Evolutionary conservation across 1,140 invertebrate species (phyloP), one percentile per base, ranked within the genome.

Genomic region (Euschistus heros): DNA sequence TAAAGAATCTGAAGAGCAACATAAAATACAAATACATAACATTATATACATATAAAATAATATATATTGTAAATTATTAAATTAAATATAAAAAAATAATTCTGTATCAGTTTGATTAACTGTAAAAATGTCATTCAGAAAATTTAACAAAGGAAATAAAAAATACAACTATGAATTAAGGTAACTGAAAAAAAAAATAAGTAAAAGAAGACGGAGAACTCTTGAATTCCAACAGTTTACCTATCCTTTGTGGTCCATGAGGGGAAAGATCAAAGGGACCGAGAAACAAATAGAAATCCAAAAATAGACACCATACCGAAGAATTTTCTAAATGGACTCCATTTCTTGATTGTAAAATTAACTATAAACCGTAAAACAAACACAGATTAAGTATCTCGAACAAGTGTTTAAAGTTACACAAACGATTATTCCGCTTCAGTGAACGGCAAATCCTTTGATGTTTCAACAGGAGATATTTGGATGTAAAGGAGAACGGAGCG

Each of bases 401-500:
- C 47, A 17, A 6, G 47, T 50, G n/a, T 50, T 50, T 20, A 6
- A 22, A 20, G 22, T 18, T 20, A 22, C 24, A 57, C 54, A 57
- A 57, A 57, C 54, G 54, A 57, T 57, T 57, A 57, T 57, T 57
- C 54, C 24, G 54, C 54, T 24, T 57, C 20, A 57, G 24, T 57
- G 54, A 57, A 57, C 54, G 54, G 24, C 54, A 26, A 57, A 57
- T 57, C 54, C 54, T 57, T 57, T 57, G 54, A 57, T 57, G 54
- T 57, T 57, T 57, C 18, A 26, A 57, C 24, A 57, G 24, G 20
- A 57, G 18, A 24, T 57, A 57, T 57, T 24, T 57, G 18, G 15
- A 57, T 24, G 14, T 24, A 24, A 17, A 4, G 7, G 26, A 17
- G 24, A 57, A 57, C 24, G 15, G 24, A 22, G 2, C 15, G 18